Evolutionary conservation across 64 coral and sea anemone genomes (phyloP).

Genomic region (Orbicella faveolata): DNA sequence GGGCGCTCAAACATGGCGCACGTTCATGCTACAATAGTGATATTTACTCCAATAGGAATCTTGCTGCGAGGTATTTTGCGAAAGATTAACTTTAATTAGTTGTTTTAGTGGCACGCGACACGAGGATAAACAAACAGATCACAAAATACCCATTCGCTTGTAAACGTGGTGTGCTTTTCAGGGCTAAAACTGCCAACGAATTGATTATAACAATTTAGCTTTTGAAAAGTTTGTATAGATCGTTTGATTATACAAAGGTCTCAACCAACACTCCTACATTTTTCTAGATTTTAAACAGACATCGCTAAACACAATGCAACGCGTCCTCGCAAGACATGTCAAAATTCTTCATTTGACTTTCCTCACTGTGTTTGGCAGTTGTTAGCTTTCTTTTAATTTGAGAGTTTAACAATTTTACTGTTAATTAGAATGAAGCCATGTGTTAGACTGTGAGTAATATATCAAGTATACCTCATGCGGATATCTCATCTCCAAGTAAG

Average conservation of each 20-base stretch:
- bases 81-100: constrained; percentile 42
- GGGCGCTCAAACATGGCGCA: constrained; percentile 34
- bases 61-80: constrained; percentile 14
- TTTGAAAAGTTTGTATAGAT: neutral
- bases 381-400: too few relatives aligned
- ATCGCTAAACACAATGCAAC: neutral
- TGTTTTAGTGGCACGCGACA: constrained; percentile 46
- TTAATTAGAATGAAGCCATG: constrained; percentile 18
- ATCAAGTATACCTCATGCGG: neutral
- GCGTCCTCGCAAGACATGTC: neutral
- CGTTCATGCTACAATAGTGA: constrained; percentile 25
- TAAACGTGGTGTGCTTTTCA: constrained; percentile 10
- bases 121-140: constrained; percentile 42
- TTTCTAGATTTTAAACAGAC: neutral
- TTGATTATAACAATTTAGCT: neutral
- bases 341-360: neutral
- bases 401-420: neutral
- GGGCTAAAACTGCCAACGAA: neutral
- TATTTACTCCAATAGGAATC: constrained; percentile 16
- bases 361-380: neutral
- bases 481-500: neutral
- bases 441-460: neutral
- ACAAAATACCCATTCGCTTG: neutral
- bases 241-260: neutral
- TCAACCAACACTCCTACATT: neutral